A percentile compares a stretch with the other conserved stretches of the same genome.
Conservation (phyloP, 2,888 invertebrate species). For the Scrobipalpa costella region DNA sequence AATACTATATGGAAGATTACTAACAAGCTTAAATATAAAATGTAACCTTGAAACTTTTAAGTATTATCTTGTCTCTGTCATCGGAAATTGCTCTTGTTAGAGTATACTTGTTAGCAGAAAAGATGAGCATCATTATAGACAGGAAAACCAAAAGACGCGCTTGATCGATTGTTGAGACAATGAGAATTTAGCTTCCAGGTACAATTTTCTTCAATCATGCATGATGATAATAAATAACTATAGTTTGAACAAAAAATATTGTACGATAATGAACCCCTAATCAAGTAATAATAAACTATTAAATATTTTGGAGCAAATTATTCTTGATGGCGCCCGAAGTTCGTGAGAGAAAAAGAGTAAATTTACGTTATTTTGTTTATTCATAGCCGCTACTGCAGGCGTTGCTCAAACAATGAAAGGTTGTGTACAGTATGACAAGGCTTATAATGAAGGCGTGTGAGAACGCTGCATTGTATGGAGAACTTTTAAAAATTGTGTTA, state of each 20-base stretch:
- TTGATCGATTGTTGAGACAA: conserved; percentile 5
- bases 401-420: conserved; percentile 58
- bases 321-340: neutral
- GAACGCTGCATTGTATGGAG: no score
- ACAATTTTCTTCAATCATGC: neutral
- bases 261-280: conserved; percentile 11
- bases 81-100: neutral
- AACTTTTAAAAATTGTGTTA: no score
- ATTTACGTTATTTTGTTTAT: conserved; percentile 13
- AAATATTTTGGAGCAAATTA: conserved; percentile 12
- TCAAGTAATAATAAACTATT: conserved; percentile 14
- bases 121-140: conserved; percentile 8
- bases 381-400: conserved; percentile 31
- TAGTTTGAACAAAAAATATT: neutral
- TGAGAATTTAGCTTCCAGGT: conserved; percentile 9
- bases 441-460: no score
- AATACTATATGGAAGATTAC: no score
- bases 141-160: conserved; percentile 8
- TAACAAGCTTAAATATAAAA: neutral
- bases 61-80: neutral
- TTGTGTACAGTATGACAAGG: no score
- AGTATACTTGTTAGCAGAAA: neutral
- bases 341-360: conserved; percentile 13
- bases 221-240: neutral
- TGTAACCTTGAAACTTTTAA: neutral